phyloP scores from a whole-genome alignment of 2,888 invertebrate genomes.

The Sialis lutaria region DNA sequence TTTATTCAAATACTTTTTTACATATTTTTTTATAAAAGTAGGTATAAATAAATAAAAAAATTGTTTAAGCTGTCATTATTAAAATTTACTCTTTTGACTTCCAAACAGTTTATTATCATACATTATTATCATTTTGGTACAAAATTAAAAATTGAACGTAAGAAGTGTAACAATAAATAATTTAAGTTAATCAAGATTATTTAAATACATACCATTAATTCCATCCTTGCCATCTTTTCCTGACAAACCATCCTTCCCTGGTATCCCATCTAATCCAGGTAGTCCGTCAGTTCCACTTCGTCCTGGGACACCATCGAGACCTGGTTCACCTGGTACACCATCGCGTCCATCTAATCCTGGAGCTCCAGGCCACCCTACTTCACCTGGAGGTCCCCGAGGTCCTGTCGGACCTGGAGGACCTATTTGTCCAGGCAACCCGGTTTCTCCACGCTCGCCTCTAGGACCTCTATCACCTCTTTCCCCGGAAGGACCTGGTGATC shows the following conservation, averaged over 20 bases:
- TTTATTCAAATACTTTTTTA: too few species aligned
- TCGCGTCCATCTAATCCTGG: slow-evolving; percentile 72
- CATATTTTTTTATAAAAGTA: too few species aligned
- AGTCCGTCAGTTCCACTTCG: slow-evolving; percentile 67
- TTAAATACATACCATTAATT: slow-evolving; percentile 33
- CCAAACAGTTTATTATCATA: too few species aligned
- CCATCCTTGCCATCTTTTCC: slow-evolving; percentile 56
- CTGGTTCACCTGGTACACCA: slow-evolving; percentile 81
- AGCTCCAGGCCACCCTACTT: slow-evolving; percentile 51
- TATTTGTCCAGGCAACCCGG: slow-evolving; percentile 40
- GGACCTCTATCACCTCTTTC: slow-evolving; percentile 49
- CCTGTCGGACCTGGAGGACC: slow-evolving; percentile 31
- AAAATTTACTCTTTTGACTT: too few species aligned
- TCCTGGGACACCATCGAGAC: slow-evolving; percentile 72
- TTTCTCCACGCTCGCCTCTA: slow-evolving; percentile 50
- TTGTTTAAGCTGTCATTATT: too few species aligned
- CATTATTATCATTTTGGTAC: too few species aligned
- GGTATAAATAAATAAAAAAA: too few species aligned
- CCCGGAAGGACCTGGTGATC: slow-evolving; percentile 48
- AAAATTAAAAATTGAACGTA: too few species aligned
- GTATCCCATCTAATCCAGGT: slow-evolving; percentile 39
- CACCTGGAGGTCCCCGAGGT: slow-evolving; percentile 26
- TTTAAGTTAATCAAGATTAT: too few species aligned
- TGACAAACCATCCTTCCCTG: slow-evolving; percentile 29
- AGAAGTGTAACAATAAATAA: too few species aligned